Base-by-base conservation (phyloP, 2,113 vertebrate species). In the Sinocyclocheilus maitianheensis region DNA sequence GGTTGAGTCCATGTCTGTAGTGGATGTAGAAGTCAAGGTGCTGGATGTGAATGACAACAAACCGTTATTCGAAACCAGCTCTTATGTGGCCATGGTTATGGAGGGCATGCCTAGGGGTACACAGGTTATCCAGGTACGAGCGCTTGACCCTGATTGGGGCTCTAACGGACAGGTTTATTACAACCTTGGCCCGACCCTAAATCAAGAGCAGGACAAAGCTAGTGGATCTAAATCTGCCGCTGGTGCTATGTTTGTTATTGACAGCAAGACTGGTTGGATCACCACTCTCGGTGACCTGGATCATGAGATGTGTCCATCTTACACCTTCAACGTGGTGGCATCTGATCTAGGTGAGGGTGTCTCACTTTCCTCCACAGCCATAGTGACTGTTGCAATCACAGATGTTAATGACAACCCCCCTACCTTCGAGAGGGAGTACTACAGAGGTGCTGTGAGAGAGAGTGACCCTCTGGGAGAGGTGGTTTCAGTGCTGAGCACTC, bases 191-290 rank as follows among this genome's bases (percentile, higher is more conserved):
- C 87, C 94, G 1, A 87, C 92, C 24, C 88, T 92, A 82, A 96
- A 95, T 63, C 94, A 0, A 92, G 96, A 86, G 88, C 91, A 48
- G 93, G 96, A 90, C 91, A 91, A 67, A 26, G 51, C 69, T 9
- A 12, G 77, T 2, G 48, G 58, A 18, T 74, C 87, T 69, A 34
- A 88, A n/a, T 30, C 88, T 87, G 77, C 84, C 0, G 51, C 89
- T 0, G 46, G 71, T 3, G 87, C 93, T 0, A 69, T 92, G 0
- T 99, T 99, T 89, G 92, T 91, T 58, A 96, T 99, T 12, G 98
- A 99, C 86, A 96, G 97, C 91, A 98, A 97, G 91, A 99, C 95
- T 0, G 98, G 98, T 87, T 99, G 98, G 98, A 97, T 99, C 90
- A 98, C 96, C 85, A 98, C 97, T 0, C 80, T 96, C 89, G 95